Evolutionary conservation across 2,888 invertebrate species (phyloP), one percentile per base, ranked within the genome.

Genomic region (Thyatira batis): DNA sequence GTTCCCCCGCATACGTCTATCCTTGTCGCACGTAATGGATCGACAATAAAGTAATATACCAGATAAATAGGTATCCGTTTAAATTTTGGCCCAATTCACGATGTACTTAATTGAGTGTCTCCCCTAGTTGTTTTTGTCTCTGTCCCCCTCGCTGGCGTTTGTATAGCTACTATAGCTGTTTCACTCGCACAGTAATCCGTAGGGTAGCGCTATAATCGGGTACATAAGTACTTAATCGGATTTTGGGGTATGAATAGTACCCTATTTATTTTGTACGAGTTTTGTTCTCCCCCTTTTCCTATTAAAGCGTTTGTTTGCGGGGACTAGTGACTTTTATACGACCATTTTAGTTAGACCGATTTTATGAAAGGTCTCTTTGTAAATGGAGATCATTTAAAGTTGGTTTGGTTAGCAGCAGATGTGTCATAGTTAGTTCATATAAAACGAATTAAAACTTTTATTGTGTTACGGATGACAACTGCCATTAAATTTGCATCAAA

Each of bases 201-300:
- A 69, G 84, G 88, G 85, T 77, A 74, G 65, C 60, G 67, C 84
- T 79, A 85, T 86, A 88, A 90, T 88, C 84, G 88, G 71, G 86
- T 84, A 91, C 81, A 91, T 92, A 92, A 91, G 91, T 83, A 82
- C 89, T 91, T 92, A 91, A 92, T 91, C 90, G 90, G 79, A 86
- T 91, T 90, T 88, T 70, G 85, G 87, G 82, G 82, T 27, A 48
- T 80, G 80, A 82, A 82, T 80, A 76, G 75, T 73, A 71, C 83
- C 85, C 84, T 90, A 89, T 90, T 91, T 90, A 90, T 89, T 89
- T 84, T 85, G 87, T 78, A 71, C 80, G 80, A 81, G 80, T 78
- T 74, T 76, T 72, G 45, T 46, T 55, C 59, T 70, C 73, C 83
- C 86, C 84, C 73, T 79, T 80, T 78, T 78, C 73, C 78, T 80